Conservation (phyloP, 2,888 invertebrate species). For the Ceraclea dissimilis region DNA sequence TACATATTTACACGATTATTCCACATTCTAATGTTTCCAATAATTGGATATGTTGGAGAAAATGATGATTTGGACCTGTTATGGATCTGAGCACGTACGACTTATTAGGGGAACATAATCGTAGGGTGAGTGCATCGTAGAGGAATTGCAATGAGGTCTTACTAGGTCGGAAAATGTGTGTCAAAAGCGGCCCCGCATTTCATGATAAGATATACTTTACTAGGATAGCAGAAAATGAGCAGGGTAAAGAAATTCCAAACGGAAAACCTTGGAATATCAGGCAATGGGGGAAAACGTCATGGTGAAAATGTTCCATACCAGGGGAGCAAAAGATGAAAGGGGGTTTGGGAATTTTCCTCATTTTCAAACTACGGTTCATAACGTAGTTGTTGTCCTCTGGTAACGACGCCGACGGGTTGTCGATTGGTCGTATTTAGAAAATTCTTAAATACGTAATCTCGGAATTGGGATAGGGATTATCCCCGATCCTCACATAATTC, state of each 20-base stretch:
- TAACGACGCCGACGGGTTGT: neutral
- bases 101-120: neutral
- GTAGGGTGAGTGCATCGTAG: neutral
- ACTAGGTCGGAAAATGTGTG: too few relatives aligned
- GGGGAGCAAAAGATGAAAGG: neutral
- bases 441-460: neutral
- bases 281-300: slow-evolving; percentile 3
- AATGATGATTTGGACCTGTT: too few relatives aligned
- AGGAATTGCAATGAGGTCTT: too few relatives aligned
- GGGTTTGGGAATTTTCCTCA: neutral
- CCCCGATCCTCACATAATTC: slow-evolving; percentile 7
- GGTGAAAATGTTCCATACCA: neutral
- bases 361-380: too few relatives aligned
- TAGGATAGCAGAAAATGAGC: neutral
- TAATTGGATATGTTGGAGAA: too few relatives aligned
- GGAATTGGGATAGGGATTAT: neutral
- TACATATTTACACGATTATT: too few relatives aligned
- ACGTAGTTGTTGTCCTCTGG: too few relatives aligned
- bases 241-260: neutral
- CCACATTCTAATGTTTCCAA: too few relatives aligned
- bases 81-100: neutral
- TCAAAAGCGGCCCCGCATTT: neutral
- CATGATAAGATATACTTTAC: neutral
- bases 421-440: neutral
- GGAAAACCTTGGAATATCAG: neutral